phyloP scores from a whole-genome alignment of 1,140 invertebrate species.

The Leptopilina boulardi region DNA sequence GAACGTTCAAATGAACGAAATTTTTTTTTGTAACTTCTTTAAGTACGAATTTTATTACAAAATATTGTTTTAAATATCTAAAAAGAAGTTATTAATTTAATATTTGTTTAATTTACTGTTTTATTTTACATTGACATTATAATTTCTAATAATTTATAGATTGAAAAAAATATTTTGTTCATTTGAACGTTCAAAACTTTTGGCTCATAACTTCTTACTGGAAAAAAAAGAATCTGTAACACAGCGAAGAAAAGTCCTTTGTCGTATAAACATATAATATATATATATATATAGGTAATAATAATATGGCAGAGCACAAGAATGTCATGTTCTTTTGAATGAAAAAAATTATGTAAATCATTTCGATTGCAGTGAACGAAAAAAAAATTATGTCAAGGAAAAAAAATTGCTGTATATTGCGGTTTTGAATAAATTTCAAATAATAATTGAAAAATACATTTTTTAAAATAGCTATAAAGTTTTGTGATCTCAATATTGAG shows the following conservation, averaged over 20 bases:
- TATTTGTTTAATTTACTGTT: too few relatives aligned
- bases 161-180: too few relatives aligned
- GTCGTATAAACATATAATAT: too few relatives aligned
- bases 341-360: constrained; percentile 18
- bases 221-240: neutral
- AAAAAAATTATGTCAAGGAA: constrained; percentile 16
- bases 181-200: too few relatives aligned
- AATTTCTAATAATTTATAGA: too few relatives aligned
- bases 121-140: too few relatives aligned
- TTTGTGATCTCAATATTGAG: neutral
- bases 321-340: neutral
- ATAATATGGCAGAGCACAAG: neutral
- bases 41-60: too few relatives aligned
- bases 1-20: too few relatives aligned
- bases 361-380: neutral
- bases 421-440: neutral
- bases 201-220: neutral
- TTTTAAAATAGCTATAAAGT: neutral
- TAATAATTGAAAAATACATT: neutral
- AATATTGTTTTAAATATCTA: too few relatives aligned
- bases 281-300: too few relatives aligned
- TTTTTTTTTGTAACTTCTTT: too few relatives aligned
- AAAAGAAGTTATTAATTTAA: too few relatives aligned
- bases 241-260: neutral
- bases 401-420: neutral